Evolutionary conservation across 2,888 invertebrate species (phyloP).

Genomic region (Coelopa pilipes): DNA sequence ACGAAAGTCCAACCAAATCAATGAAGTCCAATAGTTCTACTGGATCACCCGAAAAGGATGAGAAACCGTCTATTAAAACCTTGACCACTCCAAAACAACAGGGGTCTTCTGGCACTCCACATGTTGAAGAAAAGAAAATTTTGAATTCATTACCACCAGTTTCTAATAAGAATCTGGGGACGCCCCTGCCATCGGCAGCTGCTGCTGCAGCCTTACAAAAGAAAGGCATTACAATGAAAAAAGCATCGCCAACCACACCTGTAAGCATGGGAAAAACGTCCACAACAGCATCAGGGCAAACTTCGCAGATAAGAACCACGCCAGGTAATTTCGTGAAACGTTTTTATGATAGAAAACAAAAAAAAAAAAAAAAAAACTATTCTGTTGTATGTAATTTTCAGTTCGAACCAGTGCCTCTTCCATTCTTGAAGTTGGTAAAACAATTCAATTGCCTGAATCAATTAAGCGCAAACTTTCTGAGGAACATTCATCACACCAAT

Average conservation of each 20-base stretch:
- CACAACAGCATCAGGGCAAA: constrained; percentile 33
- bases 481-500: constrained; percentile 43
- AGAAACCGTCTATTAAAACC: constrained; percentile 45
- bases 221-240: constrained; percentile 62
- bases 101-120: constrained; percentile 41
- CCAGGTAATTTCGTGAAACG: neutral
- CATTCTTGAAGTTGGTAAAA: constrained; percentile 50
- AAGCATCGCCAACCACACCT: constrained; percentile 46
- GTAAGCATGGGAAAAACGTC: constrained; percentile 16
- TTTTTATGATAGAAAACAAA: neutral
- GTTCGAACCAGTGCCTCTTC: constrained; percentile 41
- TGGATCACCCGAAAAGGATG: constrained; percentile 59
- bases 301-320: constrained; percentile 12
- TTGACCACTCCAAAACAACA: constrained; percentile 37
- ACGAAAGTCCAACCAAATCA: constrained; percentile 60
- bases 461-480: constrained; percentile 59
- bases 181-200: constrained; percentile 44
- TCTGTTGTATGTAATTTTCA: constrained; percentile 13
- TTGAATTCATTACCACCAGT: constrained; percentile 36
- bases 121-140: constrained; percentile 37
- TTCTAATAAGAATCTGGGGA: constrained; percentile 1
- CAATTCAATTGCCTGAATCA: constrained; percentile 58
- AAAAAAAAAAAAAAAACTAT: constrained; percentile 11
- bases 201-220: constrained; percentile 59
- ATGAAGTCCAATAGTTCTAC: constrained; percentile 47